Percentiles rank a stretch among this genome's conserved stretches.
Conservation (phyloP, 1,140 invertebrate genomes). For the Megalonaias nervosa region DNA sequence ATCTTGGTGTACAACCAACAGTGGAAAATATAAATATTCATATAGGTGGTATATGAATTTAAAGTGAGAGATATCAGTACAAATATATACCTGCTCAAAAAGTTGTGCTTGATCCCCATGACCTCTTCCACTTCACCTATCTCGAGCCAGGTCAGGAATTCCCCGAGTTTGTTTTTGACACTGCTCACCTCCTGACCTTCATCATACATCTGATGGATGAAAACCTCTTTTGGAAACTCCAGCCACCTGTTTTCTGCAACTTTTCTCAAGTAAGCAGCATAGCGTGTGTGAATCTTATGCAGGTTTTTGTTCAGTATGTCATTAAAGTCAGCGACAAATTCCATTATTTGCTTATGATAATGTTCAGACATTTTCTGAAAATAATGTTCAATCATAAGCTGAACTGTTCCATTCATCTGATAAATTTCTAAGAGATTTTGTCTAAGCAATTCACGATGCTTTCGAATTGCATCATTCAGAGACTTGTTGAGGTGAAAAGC, state of each 20-base stretch:
- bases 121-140: conserved; percentile 57
- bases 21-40: neutral
- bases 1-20: neutral
- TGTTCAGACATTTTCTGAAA: conserved; percentile 44
- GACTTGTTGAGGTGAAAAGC: conserved; percentile 48
- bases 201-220: conserved; percentile 47
- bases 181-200: conserved; percentile 33
- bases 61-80: neutral
- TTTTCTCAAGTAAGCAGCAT: conserved; percentile 43
- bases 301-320: conserved; percentile 49
- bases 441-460: conserved; percentile 26
- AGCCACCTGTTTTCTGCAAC: conserved; percentile 53
- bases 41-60: neutral
- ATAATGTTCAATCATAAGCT: conserved; percentile 31
- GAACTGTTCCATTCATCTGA: conserved; percentile 41
- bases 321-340: conserved; percentile 53
- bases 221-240: conserved; percentile 53
- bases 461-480: conserved; percentile 35
- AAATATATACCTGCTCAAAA: conserved; percentile 49
- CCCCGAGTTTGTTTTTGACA: conserved; percentile 26
- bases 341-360: conserved; percentile 47
- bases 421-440: conserved; percentile 42
- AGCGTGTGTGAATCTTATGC: conserved; percentile 41
- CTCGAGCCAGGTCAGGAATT: conserved; percentile 59
- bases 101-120: conserved; percentile 40